These are phyloP conservation scores for Latheticus oryzae DNA, from an alignment of 2,888 invertebrate genomes.

Conservation along the genomic window DNA sequence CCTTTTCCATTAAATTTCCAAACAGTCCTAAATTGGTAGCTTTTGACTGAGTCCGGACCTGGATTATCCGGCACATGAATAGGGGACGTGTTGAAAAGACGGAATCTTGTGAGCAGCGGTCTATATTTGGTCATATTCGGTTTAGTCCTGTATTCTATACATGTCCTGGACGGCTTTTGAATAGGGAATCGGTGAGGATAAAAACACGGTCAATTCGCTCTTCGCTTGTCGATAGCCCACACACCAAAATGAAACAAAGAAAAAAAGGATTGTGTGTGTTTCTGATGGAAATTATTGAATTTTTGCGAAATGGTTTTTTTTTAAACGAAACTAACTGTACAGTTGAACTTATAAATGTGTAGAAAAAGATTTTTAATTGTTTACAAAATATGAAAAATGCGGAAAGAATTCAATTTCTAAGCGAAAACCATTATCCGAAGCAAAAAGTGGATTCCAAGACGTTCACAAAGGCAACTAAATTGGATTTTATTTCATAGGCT, in stretches of 20 bases:
- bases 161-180: constrained; percentile 57
- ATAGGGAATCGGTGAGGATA: constrained; percentile 55
- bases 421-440: constrained; percentile 28
- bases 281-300: constrained; percentile 11
- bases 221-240: constrained; percentile 46
- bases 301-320: constrained; percentile 22
- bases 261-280: constrained; percentile 12
- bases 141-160: constrained; percentile 55
- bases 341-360: too few relatives aligned
- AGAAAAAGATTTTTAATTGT: constrained; percentile 36
- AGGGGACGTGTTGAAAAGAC: constrained; percentile 54
- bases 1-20: constrained; percentile 44
- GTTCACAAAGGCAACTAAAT: constrained; percentile 43
- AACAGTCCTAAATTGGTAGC: constrained; percentile 42
- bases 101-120: constrained; percentile 50
- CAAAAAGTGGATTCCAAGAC: constrained; percentile 40
- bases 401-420: constrained; percentile 40
- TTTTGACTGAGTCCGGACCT: constrained; percentile 37
- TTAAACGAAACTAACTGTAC: too few relatives aligned
- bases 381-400: constrained; percentile 41
- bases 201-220: constrained; percentile 56
- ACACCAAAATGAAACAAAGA: constrained; percentile 47
- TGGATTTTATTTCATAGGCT: constrained; percentile 41
- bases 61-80: constrained; percentile 51
- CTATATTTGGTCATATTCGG: constrained; percentile 57